Evolutionary conservation across 2,113 vertebrate species (phyloP).

Genomic region (Notarius quadriscutis): DNA sequence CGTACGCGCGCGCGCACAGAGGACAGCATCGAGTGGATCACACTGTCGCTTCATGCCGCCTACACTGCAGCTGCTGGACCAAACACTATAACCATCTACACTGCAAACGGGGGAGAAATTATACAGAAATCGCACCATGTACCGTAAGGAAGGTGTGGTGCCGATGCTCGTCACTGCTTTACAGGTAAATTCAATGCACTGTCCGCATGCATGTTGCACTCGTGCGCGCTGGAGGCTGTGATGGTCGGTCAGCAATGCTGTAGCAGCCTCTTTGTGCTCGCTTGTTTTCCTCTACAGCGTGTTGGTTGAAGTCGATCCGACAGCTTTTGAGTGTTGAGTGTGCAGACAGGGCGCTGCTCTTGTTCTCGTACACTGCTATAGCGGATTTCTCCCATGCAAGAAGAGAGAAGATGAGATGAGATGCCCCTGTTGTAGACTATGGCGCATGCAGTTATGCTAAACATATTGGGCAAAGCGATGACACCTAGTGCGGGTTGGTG

Average conservation of each 20-base stretch:
- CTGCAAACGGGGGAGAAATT: slow-evolving; percentile 29
- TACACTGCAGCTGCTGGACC: slow-evolving; percentile 44
- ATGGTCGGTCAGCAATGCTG: neutral
- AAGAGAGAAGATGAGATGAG: neutral
- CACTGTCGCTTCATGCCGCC: slow-evolving; percentile 51
- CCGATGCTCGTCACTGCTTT: slow-evolving; percentile 58
- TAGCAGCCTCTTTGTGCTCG: neutral
- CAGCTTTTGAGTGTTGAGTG: neutral
- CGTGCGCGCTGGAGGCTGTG: neutral
- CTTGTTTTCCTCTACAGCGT: neutral
- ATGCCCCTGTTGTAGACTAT: neutral
- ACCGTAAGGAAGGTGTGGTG: slow-evolving; percentile 50
- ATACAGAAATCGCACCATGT: slow-evolving; percentile 54
- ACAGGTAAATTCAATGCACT: slow-evolving; percentile 51
- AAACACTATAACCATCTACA: slow-evolving; percentile 42
- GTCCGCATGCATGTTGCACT: slow-evolving; percentile 13
- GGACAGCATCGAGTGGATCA: slow-evolving; percentile 20
- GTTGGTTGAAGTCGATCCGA: neutral
- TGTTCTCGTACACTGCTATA: neutral
- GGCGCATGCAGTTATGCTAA: slow-evolving; percentile 6
- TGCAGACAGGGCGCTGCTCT: neutral
- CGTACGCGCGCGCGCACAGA: neutral
- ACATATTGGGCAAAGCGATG: neutral
- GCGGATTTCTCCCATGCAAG: no score
- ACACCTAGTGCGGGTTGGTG: neutral